Evolutionary conservation across 2,888 invertebrate species (phyloP).

Genomic region (Ennomos quercinarius): DNA sequence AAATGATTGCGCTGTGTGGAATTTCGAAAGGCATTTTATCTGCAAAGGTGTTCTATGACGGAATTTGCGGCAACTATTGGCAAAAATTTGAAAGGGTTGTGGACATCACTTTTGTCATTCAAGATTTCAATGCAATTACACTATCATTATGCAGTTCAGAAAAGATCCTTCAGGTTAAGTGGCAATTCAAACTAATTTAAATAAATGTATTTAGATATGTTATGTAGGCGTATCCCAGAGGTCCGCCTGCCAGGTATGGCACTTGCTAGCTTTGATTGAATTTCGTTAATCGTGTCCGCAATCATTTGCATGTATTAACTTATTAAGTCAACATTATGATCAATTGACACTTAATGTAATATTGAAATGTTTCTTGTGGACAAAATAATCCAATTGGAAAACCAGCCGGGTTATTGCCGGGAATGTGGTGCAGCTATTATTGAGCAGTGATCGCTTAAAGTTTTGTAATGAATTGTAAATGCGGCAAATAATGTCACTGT

Average conservation of each 20-base stretch:
- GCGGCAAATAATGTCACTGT: conserved; percentile 23
- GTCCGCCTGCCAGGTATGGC: conserved; percentile 51
- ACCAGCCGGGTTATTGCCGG: neutral
- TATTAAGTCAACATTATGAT: conserved; percentile 48
- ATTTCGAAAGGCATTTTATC: no score
- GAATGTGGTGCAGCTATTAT: conserved; percentile 1
- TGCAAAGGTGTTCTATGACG: no score
- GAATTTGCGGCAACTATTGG: no score
- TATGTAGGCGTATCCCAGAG: conserved; percentile 56
- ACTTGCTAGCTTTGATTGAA: conserved; percentile 58
- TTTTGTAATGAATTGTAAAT: conserved; percentile 13
- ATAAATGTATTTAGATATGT: conserved; percentile 29
- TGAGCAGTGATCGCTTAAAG: conserved; percentile 9
- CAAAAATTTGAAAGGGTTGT: no score
- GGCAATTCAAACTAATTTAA: neutral
- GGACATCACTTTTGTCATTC: no score
- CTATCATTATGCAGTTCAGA: neutral
- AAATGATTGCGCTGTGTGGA: no score
- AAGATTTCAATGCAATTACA: no score
- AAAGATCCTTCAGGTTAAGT: neutral
- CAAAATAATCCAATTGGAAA: conserved; percentile 9
- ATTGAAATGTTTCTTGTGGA: conserved; percentile 20
- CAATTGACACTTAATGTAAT: conserved; percentile 40
- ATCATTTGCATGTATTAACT: conserved; percentile 57
- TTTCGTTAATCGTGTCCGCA: conserved; percentile 55